Evolutionary conservation across 2,888 invertebrate genomes (phyloP).

Genomic region (Meandrusa payeni): DNA sequence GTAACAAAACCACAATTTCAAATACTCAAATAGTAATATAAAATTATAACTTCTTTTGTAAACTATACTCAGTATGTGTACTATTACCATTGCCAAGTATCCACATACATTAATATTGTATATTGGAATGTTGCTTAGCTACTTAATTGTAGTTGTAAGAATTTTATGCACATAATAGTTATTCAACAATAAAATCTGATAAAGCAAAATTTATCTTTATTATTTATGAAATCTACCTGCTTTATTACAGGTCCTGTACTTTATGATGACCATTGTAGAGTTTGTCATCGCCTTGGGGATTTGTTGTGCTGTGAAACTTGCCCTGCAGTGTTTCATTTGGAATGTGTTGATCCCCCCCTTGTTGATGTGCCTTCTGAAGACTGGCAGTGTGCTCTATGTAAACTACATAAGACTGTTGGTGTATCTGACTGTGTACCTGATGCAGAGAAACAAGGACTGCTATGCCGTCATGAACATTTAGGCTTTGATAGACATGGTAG

Average conservation of each 20-base stretch:
- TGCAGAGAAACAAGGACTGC: constrained; percentile 93
- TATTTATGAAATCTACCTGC: constrained; percentile 7
- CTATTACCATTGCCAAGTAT: too few relatives aligned
- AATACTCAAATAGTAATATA: too few relatives aligned
- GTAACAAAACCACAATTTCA: too few relatives aligned
- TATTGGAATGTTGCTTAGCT: too few relatives aligned
- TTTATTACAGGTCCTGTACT: constrained; percentile 86
- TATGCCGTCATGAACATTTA: constrained; percentile 95
- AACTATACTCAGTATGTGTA: too few relatives aligned
- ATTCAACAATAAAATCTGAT: too few relatives aligned
- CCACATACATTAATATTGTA: too few relatives aligned
- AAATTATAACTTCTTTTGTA: too few relatives aligned
- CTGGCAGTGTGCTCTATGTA: constrained; percentile 98
- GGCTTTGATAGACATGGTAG: constrained; percentile 98
- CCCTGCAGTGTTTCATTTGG: constrained; percentile 98
- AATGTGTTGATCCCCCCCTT: constrained; percentile 97
- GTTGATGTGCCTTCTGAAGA: constrained; percentile 97
- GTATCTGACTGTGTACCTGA: constrained; percentile 96
- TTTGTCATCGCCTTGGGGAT: constrained; percentile 96
- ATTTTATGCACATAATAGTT: too few relatives aligned
- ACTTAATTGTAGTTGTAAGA: too few relatives aligned
- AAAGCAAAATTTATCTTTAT: too few relatives aligned
- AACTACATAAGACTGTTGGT: constrained; percentile 94
- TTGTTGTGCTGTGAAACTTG: constrained; percentile 98
- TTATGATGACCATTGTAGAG: constrained; percentile 95